Percentiles rank a stretch among this genome's conserved stretches.
Evolutionary conservation across 2,797 vertebrate species (phyloP).

Genomic region (Sternotherus odoratus): DNA sequence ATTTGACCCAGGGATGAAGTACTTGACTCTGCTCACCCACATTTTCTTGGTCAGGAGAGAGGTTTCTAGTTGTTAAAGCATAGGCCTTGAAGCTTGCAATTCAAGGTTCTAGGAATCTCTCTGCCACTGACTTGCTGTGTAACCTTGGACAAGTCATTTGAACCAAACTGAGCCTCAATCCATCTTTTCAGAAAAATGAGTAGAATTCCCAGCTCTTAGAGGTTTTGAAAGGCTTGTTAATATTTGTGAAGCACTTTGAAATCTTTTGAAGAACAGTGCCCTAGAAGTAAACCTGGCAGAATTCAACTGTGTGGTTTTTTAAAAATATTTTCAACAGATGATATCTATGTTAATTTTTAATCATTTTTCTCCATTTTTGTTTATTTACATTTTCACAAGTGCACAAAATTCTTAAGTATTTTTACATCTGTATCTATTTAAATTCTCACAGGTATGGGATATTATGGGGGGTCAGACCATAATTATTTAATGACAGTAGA

Average conservation of each 20-base stretch:
- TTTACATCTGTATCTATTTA: not conserved
- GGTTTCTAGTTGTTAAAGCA: not conserved
- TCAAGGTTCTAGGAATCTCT: not conserved
- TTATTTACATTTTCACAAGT: not conserved
- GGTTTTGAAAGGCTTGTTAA: not conserved
- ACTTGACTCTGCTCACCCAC: rapidly evolving
- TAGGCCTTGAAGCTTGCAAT: not conserved
- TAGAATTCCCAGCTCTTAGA: not conserved
- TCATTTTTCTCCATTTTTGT: not conserved
- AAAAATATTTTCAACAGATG: not conserved
- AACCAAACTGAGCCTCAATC: not conserved
- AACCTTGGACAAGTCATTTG: not conserved
- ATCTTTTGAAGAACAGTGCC: not conserved
- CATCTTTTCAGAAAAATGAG: not conserved
- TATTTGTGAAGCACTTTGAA: not conserved
- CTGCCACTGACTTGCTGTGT: not conserved
- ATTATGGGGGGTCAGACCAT: not conserved
- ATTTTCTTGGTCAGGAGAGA: not conserved
- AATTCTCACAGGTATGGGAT: no score
- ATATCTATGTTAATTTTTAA: not conserved
- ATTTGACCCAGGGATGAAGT: not conserved
- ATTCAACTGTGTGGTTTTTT: not conserved
- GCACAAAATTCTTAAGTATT: not conserved
- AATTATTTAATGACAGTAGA: not conserved
- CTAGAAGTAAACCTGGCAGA: not conserved